These are phyloP conservation scores for Tinea semifulvella DNA, from an alignment of 2,888 invertebrate species.

Conservation along the genomic window DNA sequence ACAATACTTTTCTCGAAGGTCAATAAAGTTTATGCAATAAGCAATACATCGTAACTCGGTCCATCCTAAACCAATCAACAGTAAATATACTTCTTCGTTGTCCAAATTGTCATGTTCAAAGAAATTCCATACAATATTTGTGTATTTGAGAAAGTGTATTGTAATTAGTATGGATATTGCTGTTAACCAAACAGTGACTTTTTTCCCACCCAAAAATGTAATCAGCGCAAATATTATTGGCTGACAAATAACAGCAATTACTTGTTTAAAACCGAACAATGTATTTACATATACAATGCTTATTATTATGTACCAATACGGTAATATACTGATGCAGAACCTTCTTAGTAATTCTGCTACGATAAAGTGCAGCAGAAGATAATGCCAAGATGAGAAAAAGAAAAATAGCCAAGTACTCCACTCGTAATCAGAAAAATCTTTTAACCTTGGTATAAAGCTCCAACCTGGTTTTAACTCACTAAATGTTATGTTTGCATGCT, in stretches of 20 bases:
- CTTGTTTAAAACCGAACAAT: constrained; percentile 56
- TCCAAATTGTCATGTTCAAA: constrained; percentile 46
- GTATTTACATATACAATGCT: constrained; percentile 51
- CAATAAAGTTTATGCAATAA: constrained; percentile 70
- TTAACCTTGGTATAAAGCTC: constrained; percentile 59
- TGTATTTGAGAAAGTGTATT: constrained; percentile 59
- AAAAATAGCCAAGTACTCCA: constrained; percentile 73
- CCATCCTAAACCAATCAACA: constrained; percentile 72
- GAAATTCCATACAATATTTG: constrained; percentile 52
- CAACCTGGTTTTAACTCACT: constrained; percentile 68
- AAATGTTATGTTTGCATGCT: constrained; percentile 27
- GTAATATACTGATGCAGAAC: constrained; percentile 33
- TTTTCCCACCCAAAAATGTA: constrained; percentile 51
- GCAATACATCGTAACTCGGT: constrained; percentile 80
- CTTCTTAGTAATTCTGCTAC: constrained; percentile 58
- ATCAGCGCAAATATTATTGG: constrained; percentile 60
- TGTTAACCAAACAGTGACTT: constrained; percentile 62
- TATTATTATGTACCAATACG: constrained; percentile 64
- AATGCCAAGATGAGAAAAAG: constrained; percentile 58
- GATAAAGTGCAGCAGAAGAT: constrained; percentile 62
- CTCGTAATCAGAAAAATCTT: constrained; percentile 76
- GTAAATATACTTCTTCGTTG: constrained; percentile 62
- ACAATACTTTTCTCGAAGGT: constrained; percentile 27
- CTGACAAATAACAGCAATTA: constrained; percentile 59
- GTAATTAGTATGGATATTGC: constrained; percentile 54